Conservation (phyloP, 2,888 invertebrate species). For the Drosophila testacea region DNA sequence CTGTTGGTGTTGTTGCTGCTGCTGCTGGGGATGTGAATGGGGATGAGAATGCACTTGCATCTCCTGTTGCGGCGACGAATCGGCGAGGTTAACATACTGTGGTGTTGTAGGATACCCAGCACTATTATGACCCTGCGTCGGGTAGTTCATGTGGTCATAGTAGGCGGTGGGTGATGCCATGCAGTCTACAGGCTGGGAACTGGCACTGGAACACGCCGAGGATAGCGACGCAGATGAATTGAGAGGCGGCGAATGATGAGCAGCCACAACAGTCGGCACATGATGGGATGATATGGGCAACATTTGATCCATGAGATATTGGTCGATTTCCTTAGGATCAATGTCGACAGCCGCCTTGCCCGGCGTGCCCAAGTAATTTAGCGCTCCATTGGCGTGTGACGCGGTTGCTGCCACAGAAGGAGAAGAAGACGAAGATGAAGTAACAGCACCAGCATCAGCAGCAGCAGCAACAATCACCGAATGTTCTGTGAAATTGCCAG, state of each 20-base stretch:
- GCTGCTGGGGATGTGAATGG: slow-evolving; percentile 12
- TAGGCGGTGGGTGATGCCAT: slow-evolving; percentile 56
- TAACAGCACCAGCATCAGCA: slow-evolving; percentile 10
- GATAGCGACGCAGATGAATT: slow-evolving; percentile 76
- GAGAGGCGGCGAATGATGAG: slow-evolving; percentile 69
- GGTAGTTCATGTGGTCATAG: slow-evolving; percentile 66
- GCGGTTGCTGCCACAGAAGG: slow-evolving; percentile 38
- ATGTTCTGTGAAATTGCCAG: slow-evolving; percentile 5
- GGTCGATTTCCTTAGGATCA: slow-evolving; percentile 85
- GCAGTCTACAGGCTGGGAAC: slow-evolving; percentile 69
- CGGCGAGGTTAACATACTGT: slow-evolving; percentile 37
- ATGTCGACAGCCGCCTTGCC: slow-evolving; percentile 71
- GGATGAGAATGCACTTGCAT: slow-evolving; percentile 50
- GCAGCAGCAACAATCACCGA: slow-evolving; percentile 15
- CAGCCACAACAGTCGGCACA: slow-evolving; percentile 32
- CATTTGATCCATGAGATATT: slow-evolving; percentile 85
- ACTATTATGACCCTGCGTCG: slow-evolving; percentile 27
- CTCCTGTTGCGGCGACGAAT: slow-evolving; percentile 61
- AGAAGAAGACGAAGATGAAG: slow-evolving; percentile 2
- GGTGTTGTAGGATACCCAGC: slow-evolving; percentile 31
- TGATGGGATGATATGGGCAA: slow-evolving; percentile 79
- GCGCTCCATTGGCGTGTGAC: slow-evolving; percentile 83
- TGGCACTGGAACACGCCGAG: slow-evolving; percentile 72
- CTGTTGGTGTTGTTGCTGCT: slow-evolving; percentile 53
- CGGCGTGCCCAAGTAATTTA: slow-evolving; percentile 81